Base-by-base conservation (phyloP, 2,113 vertebrate genomes). In the Agelaius tricolor region DNA sequence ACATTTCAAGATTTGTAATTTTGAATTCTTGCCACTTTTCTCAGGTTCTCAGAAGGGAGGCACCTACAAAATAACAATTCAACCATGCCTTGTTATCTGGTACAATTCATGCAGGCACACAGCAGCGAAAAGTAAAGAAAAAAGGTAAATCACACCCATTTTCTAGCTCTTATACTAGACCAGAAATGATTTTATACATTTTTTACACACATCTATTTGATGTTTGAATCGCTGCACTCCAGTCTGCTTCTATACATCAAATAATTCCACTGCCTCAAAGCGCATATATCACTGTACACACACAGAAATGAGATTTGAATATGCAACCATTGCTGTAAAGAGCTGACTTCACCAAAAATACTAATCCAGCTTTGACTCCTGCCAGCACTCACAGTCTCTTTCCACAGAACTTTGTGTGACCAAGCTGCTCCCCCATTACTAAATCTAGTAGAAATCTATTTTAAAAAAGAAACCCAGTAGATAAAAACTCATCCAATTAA, bases 151-250 rank as follows among this genome's bases (percentile, higher is more conserved):
- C 3, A 7, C 27, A 62, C 21, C 12, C 6, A 39, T 61, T 62
- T 88, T 47, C 46, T 31, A 52, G 41, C 15, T 82, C 39, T 55
- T 57, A 43, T 20, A 52, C 23, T 17, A n/a, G 5, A 55, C 12
- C 23, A 62, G 13, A 11, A 91, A 39, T 31, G 5, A 57, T 61
- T 77, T 61, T 30, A n/a, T 17, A 28, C 12, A 41, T 79, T 82
- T 86, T 86, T 57, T 22, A 61, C n/a, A 67, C 2, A 1, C 10
- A 69, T 27, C 27, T n/a, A 54, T 47, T 13, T 69, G 30, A 69
- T 24, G 41, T 15, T 43, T 52, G 10, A 87, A 47, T 11, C 0
- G 0, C 24, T 33, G 17, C 33, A 21, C 31, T 66, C 14, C 28
- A 44, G 22, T 39, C 51, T 69, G 49, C 33, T 78, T 69, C 41